Evolutionary conservation across 2,888 invertebrate species (phyloP).

Genomic region (Tachina lurida): DNA sequence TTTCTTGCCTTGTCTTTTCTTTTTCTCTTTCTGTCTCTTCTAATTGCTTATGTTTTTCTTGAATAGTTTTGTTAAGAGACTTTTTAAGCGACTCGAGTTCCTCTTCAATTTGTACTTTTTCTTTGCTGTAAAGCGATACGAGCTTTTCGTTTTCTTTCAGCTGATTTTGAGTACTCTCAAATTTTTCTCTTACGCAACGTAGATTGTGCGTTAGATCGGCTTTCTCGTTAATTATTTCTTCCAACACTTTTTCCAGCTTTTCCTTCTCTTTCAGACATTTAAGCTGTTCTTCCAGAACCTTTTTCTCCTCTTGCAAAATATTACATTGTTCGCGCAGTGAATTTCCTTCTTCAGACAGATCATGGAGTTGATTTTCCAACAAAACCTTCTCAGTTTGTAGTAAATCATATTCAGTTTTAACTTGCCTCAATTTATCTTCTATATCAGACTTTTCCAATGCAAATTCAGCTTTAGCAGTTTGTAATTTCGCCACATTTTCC

Average conservation of each 20-base stretch:
- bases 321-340: constrained; percentile 28
- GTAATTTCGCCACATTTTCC: constrained; percentile 3
- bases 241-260: constrained; percentile 34
- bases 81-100: constrained; percentile 10
- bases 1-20: constrained; percentile 5
- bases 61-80: background rate
- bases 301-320: constrained; percentile 23
- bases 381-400: constrained; percentile 13
- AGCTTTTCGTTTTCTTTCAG: constrained; percentile 28
- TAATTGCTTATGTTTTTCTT: constrained; percentile 29
- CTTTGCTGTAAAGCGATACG: background rate
- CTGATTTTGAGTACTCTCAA: constrained; percentile 18
- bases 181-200: constrained; percentile 28
- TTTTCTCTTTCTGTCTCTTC: constrained; percentile 28
- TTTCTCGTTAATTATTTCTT: constrained; percentile 48
- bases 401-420: constrained; percentile 16
- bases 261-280: constrained; percentile 52
- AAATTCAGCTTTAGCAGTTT: background rate
- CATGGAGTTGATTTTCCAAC: constrained; percentile 28
- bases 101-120: constrained; percentile 20
- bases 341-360: constrained; percentile 51
- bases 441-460: constrained; percentile 12
- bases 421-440: constrained; percentile 34
- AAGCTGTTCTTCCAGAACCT: constrained; percentile 37
- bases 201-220: constrained; percentile 36